Base-by-base conservation (phyloP, 64 coral and sea anemone species). In the Montipora sp. region DNA sequence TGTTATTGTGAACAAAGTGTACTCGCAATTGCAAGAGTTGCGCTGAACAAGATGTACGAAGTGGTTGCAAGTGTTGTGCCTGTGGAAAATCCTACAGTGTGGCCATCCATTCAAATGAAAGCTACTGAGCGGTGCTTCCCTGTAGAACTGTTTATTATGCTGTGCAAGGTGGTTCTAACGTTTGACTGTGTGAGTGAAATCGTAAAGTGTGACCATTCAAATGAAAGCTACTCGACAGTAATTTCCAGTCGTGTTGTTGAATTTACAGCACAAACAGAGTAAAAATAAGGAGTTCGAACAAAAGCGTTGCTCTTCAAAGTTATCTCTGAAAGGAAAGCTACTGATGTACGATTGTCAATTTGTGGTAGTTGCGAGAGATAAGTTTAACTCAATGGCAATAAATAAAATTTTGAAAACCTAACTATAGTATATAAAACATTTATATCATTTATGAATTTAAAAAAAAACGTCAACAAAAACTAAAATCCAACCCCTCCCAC, bases 321-420 rank as follows among this genome's bases (percentile, higher is more conserved):
- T 0, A 0, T 55, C 51, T 10, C 51, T 55, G 51, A 55, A 55
- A 55, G 51, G 51, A 55, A 10, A 55, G 11, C 16, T 66, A 14
- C 4, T 36, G 36, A 44, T 19, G 24, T 24, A 13, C 44, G 15
- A 10, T 8, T 11, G 24, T 0, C 9, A 75, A 75, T 36, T 36
- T 36, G 36, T 36, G 36, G 36, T 36, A 36, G 36, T 36, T 36
- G 27, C 9, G 14, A 11, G 4, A 19, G 9, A 50, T 0, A 71
- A 7, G 68, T 21, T 71, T 71, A 22, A 71, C 18, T 23, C 68
- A 23, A 20, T 23, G 68, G 60, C 5, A 71, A 71, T n/a, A 71
- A 77, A 77, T 77, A 49, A 51, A 57, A 44, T 67, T 51, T 16
- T 85, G 61, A 12, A 72, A 50, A 85, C 61, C 44, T 50, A 71